phyloP scores from a whole-genome alignment of 2,797 vertebrate species.

The Distichodus sexfasciatus region DNA sequence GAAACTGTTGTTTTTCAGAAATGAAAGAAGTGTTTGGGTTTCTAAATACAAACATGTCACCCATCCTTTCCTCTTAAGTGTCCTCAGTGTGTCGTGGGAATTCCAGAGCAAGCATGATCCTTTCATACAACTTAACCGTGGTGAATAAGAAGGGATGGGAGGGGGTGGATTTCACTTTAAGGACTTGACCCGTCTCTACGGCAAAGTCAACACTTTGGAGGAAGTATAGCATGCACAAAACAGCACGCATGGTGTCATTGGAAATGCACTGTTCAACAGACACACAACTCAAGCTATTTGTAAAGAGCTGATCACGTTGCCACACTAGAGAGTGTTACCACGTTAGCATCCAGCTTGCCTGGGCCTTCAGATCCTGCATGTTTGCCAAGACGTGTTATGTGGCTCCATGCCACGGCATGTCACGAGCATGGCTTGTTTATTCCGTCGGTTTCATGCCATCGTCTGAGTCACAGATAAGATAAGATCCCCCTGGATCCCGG shows the following conservation, averaged over 20 bases:
- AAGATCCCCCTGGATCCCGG: conserved; percentile 33
- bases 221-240: conserved; percentile 17
- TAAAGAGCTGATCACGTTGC: not conserved
- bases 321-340: not conserved
- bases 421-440: conserved; percentile 41
- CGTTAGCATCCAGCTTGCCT: not conserved
- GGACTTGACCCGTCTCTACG: conserved; percentile 54
- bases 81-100: conserved; percentile 68
- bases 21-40: conserved; percentile 65
- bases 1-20: conserved; percentile 71
- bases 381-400: conserved; percentile 16
- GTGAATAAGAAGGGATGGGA: conserved; percentile 69
- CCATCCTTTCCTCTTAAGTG: conserved; percentile 24
- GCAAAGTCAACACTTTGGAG: conserved; percentile 56
- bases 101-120: conserved; percentile 60
- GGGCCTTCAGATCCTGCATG: conserved; percentile 1
- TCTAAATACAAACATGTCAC: conserved; percentile 62
- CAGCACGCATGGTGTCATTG: not conserved
- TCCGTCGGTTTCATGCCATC: conserved; percentile 42
- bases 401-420: conserved; percentile 45
- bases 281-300: not conserved
- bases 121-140: conserved; percentile 58
- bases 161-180: conserved; percentile 56
- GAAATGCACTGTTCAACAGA: not conserved
- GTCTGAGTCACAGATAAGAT: conserved; percentile 57